Percentiles rank a stretch among this genome's conserved stretches.
These are phyloP conservation scores for Eupelmus urozonus DNA, from an alignment of 2,888 invertebrate genomes.

Conservation along the genomic window DNA sequence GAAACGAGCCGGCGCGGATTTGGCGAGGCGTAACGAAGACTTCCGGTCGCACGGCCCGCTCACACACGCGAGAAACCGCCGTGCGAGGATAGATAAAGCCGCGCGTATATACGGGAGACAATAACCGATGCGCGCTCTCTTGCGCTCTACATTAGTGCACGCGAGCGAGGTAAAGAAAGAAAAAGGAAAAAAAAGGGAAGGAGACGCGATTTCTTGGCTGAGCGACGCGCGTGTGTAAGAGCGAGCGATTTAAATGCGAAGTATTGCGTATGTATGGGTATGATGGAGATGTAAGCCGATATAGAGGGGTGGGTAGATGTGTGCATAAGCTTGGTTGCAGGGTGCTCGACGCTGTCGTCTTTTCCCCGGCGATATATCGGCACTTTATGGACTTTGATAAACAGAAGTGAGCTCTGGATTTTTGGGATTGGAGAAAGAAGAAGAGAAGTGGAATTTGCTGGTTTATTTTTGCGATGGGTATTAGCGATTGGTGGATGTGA, in stretches of 20 bases:
- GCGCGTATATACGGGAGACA: slow-evolving; percentile 48
- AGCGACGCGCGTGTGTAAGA: not conserved
- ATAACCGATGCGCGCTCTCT: slow-evolving; percentile 20
- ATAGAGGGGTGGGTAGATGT: not conserved
- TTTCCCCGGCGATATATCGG: too few species aligned
- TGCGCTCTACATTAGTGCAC: not conserved
- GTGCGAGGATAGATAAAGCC: slow-evolving; percentile 56
- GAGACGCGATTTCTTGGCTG: slow-evolving; percentile 29
- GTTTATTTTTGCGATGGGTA: slow-evolving; percentile 28
- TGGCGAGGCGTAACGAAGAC: slow-evolving; percentile 74
- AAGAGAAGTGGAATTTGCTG: slow-evolving; percentile 31
- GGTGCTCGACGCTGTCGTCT: not conserved
- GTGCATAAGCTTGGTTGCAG: not conserved
- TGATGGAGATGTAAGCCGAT: slow-evolving; percentile 41
- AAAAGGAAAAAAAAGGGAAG: too few species aligned
- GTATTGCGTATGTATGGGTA: not conserved
- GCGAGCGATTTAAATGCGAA: too few species aligned
- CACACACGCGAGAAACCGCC: slow-evolving; percentile 39
- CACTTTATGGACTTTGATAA: slow-evolving; percentile 30
- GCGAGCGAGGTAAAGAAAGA: slow-evolving; percentile 14
- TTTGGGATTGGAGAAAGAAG: not conserved
- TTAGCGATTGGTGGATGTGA: slow-evolving; percentile 47
- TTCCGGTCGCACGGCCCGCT: slow-evolving; percentile 75
- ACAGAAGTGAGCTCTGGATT: not conserved
- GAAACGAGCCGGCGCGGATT: too few species aligned